Base-by-base conservation (phyloP, 2,888 invertebrate genomes). In the Conus canariensis region DNA sequence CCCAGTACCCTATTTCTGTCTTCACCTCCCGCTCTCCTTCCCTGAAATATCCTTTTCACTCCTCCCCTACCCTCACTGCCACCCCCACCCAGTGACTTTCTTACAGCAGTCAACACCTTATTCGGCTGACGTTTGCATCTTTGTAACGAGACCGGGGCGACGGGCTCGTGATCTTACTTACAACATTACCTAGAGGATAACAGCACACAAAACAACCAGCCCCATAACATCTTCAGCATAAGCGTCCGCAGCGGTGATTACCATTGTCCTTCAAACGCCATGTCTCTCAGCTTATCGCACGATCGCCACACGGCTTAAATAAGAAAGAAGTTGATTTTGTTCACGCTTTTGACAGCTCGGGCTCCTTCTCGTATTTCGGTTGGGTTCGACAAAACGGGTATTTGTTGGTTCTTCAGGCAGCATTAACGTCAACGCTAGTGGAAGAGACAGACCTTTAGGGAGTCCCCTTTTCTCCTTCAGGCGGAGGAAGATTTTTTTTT, bases 281-380 rank as follows among this genome's bases (percentile, higher is more conserved):
- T 12, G 10, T 25, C 25, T 30, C 30, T 16, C 77, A 74, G n/a
- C 74, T 30, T 80, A 80, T 80, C 77, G 25, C 30, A 30, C 30
- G 77, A 80, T 80, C 77, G 77, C 77, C 12, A 80, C 77, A 80
- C 30, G 30, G 77, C 12, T 45, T 45, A 16, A 80, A n/a, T 25
- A 12, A 30, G 12, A 80, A n/a, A 77, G 12, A 80, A 30, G 30
- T 30, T 30, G 77, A 80, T 80, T 80, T 80, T 30, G 30, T 80
- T 80, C 77, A 16, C 77, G 77, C 77, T 45, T 80, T 80, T 80
- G 77, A 80, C 77, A 80, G 30, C 77, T 80, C 14, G 4, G 77
- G 77, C 16, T 30, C 77, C 14, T 30, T 80, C 25, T 80, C 77
- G 30, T 30, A 80, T 80, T 80, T 80, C 77, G 77, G 30, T 10